Percentiles rank a stretch among this genome's conserved stretches.
Conservation (phyloP, 2,113 vertebrate species). For the Tor tambroides region DNA sequence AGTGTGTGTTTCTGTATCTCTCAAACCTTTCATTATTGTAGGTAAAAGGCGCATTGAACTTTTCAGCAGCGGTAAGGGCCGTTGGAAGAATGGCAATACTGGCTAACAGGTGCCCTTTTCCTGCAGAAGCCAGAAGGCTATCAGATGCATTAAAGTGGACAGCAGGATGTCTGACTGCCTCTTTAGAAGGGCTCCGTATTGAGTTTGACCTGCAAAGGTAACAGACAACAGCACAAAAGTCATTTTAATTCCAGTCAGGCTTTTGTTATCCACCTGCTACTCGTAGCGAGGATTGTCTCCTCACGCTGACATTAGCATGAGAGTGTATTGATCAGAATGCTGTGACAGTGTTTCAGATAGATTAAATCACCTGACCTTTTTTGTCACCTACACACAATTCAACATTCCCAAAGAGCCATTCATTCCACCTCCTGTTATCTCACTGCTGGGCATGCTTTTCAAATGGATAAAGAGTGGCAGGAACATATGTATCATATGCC, state of each 20-base stretch:
- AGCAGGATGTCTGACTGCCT: constrained; percentile 52
- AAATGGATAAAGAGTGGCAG: background rate
- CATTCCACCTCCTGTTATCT: constrained; percentile 4
- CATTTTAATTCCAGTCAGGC: constrained; percentile 65
- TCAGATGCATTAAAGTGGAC: constrained; percentile 62
- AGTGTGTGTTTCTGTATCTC: background rate
- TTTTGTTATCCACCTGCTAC: constrained; percentile 44
- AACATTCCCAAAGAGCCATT: background rate
- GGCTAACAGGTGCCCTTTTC: constrained; percentile 59
- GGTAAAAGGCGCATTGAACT: constrained; percentile 20
- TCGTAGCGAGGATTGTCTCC: constrained; percentile 59
- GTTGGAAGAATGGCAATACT: constrained; percentile 9
- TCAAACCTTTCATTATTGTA: background rate
- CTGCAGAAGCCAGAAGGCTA: constrained; percentile 63
- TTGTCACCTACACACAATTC: constrained; percentile 6
- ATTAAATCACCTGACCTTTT: constrained; percentile 72
- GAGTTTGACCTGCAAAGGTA: constrained; percentile 42
- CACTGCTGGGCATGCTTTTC: background rate
- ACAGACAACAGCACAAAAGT: constrained; percentile 58
- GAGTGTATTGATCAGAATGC: constrained; percentile 69
- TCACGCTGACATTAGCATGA: constrained; percentile 62
- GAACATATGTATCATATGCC: background rate
- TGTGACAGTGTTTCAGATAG: constrained; percentile 64
- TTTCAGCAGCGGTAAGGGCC: background rate
- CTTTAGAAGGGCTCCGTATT: constrained; percentile 60